A percentile compares a stretch with the other conserved stretches of the same genome.
These are phyloP conservation scores for Ostrea edulis DNA, from an alignment of 1,140 invertebrate genomes.

Conservation along the genomic window DNA sequence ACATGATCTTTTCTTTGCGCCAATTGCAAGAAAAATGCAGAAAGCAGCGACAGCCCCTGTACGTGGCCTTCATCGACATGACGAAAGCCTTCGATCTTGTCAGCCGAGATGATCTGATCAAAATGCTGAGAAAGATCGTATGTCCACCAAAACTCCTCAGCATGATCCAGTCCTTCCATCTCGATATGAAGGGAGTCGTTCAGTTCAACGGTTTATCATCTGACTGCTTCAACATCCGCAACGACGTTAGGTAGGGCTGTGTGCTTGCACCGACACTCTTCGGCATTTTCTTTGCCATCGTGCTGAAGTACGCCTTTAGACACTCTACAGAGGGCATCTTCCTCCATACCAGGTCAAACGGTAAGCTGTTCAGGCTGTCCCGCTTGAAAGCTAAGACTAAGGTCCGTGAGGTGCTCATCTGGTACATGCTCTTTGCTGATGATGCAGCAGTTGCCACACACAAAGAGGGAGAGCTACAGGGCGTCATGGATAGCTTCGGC, in stretches of 20 bases:
- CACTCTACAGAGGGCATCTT: conserved; percentile 42
- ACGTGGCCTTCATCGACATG: conserved; percentile 62
- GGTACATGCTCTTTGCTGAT: too few relatives aligned
- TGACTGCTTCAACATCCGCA: background rate
- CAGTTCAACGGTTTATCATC: background rate
- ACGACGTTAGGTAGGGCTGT: conserved; percentile 20
- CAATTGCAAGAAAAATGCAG: conserved; percentile 63
- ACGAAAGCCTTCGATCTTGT: conserved; percentile 61
- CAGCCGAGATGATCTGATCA: conserved; percentile 38
- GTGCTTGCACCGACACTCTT: conserved; percentile 44
- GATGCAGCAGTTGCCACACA: too few relatives aligned
- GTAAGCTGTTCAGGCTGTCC: too few relatives aligned
- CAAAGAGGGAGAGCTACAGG: too few relatives aligned
- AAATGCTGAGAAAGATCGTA: conserved; percentile 53
- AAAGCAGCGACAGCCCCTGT: conserved; percentile 60
- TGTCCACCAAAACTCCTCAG: conserved; percentile 55
- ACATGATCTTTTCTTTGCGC: conserved; percentile 59
- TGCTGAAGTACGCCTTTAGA: conserved; percentile 18
- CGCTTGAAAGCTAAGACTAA: too few relatives aligned
- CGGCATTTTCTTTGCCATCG: conserved; percentile 45
- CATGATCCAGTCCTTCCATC: conserved; percentile 49
- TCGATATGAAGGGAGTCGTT: conserved; percentile 6
- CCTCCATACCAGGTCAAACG: too few relatives aligned
- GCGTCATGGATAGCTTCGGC: too few relatives aligned
- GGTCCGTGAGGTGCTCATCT: too few relatives aligned